These are phyloP conservation scores for Craterocephalus amniculus DNA, from an alignment of 2,797 vertebrate species.

Conservation along the genomic window DNA sequence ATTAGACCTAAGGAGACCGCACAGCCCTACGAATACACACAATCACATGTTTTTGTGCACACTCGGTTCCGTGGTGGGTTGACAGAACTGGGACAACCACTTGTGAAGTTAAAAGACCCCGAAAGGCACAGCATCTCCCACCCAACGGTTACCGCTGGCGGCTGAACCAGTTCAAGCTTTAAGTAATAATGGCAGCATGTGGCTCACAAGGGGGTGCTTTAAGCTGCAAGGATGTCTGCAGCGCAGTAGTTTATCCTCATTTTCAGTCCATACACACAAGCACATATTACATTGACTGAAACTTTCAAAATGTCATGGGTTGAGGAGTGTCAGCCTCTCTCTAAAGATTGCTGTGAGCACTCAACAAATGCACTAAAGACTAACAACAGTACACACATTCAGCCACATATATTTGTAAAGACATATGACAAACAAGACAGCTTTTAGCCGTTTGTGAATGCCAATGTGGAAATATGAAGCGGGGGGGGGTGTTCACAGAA, in stretches of 20 bases:
- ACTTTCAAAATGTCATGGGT: constrained; percentile 14
- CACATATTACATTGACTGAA: not conserved
- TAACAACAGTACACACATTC: constrained; percentile 8
- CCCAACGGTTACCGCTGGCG: constrained; percentile 56
- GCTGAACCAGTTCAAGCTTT: constrained; percentile 57
- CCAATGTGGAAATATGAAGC: not conserved
- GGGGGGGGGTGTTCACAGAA: not conserved
- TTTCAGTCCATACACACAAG: constrained; percentile 22
- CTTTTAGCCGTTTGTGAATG: constrained; percentile 18
- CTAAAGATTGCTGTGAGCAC: constrained; percentile 8
- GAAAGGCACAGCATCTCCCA: constrained; percentile 64
- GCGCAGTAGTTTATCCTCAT: constrained; percentile 38
- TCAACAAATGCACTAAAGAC: constrained; percentile 4
- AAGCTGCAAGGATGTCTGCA: constrained; percentile 50
- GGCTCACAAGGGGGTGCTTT: constrained; percentile 62
- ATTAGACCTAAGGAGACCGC: constrained; percentile 27
- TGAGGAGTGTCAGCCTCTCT: constrained; percentile 18
- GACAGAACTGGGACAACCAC: constrained; percentile 77
- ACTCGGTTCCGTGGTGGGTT: constrained; percentile 43
- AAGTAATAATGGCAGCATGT: constrained; percentile 70
- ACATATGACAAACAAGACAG: not conserved
- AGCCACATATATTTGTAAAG: constrained; percentile 10
- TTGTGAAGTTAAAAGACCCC: constrained; percentile 74
- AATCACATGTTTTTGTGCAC: constrained; percentile 34
- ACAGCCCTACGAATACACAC: constrained; percentile 7